A percentile compares a stretch with the other conserved stretches of the same genome.
phyloP scores from a whole-genome alignment of 2,888 invertebrate genomes.

The Caenorhabditis drosophilae region DNA sequence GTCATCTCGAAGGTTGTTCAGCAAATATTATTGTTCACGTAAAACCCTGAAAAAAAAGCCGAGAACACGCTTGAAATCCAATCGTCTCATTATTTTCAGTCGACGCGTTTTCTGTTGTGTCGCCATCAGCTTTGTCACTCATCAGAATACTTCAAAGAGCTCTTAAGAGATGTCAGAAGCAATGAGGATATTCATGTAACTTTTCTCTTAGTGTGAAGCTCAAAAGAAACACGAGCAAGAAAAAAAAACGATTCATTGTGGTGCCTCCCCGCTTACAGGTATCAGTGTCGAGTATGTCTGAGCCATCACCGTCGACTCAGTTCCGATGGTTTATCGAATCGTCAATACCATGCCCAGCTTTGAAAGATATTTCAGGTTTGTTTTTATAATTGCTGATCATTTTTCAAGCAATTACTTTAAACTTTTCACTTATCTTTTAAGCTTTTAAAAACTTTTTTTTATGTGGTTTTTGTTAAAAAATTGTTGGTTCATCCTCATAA shows the following conservation, averaged over 20 bases:
- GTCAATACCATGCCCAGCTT: conserved; percentile 61
- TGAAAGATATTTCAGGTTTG: conserved; percentile 63
- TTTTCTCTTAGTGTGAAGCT: too few relatives aligned
- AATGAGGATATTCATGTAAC: conserved; percentile 42
- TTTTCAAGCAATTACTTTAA: not conserved
- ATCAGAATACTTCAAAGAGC: conserved; percentile 63
- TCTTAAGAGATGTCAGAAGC: conserved; percentile 33
- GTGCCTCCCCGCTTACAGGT: conserved; percentile 14
- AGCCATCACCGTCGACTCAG: conserved; percentile 52
- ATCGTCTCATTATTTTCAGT: conserved; percentile 43
- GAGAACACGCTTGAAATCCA: too few relatives aligned
- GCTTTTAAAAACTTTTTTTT: too few relatives aligned
- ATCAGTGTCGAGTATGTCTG: conserved; percentile 44
- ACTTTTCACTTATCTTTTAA: not conserved
- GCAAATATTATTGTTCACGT: conserved; percentile 65
- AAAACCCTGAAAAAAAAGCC: too few relatives aligned
- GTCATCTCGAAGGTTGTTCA: conserved; percentile 65
- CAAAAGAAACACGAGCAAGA: not conserved
- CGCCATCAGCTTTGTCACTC: conserved; percentile 67
- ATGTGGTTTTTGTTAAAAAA: too few relatives aligned
- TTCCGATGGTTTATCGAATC: conserved; percentile 67
- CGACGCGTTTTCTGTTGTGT: conserved; percentile 65
- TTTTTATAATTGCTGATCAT: not conserved
- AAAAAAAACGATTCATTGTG: not conserved
- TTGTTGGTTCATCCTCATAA: too few relatives aligned